Evolutionary conservation across 2,797 vertebrate genomes (phyloP).

Genomic region (Pseudochirops cupreus): DNA sequence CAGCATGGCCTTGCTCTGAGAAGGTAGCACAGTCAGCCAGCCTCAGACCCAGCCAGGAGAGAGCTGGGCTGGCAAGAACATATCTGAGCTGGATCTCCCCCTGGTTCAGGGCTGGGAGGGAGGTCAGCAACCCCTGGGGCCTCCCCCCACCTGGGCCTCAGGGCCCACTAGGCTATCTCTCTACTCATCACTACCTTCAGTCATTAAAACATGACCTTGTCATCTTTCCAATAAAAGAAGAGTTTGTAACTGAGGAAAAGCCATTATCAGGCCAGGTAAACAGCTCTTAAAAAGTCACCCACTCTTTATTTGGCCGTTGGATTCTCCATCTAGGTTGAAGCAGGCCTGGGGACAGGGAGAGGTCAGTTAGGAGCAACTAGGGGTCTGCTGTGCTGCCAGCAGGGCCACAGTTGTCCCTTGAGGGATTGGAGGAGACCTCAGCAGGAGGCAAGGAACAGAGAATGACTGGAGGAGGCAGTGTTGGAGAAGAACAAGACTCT

Average conservation of each 20-base stretch:
- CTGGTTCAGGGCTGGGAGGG: neutral
- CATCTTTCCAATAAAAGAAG: constrained; percentile 42
- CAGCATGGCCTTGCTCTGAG: neutral
- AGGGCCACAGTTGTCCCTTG: neutral
- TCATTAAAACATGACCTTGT: constrained; percentile 20
- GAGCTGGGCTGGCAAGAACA: neutral
- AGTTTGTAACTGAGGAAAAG: neutral
- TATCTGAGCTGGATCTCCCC: neutral
- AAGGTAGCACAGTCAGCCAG: neutral
- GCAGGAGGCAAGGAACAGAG: neutral
- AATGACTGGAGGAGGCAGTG: neutral
- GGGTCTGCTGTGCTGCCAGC: neutral
- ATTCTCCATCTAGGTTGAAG: neutral
- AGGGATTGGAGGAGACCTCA: neutral
- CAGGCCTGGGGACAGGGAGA: neutral
- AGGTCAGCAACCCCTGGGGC: neutral
- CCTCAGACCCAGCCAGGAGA: neutral
- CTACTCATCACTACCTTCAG: neutral
- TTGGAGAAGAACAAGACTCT: neutral
- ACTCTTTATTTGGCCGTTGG: neutral
- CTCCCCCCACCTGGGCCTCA: neutral
- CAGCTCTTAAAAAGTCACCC: neutral
- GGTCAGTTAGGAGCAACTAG: neutral
- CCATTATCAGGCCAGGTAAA: neutral
- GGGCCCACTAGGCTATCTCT: neutral